Percentiles rank a stretch among this genome's conserved stretches.
These are phyloP conservation scores for Leuciscus waleckii DNA, from an alignment of 2,797 vertebrate species.

Conservation along the genomic window DNA sequence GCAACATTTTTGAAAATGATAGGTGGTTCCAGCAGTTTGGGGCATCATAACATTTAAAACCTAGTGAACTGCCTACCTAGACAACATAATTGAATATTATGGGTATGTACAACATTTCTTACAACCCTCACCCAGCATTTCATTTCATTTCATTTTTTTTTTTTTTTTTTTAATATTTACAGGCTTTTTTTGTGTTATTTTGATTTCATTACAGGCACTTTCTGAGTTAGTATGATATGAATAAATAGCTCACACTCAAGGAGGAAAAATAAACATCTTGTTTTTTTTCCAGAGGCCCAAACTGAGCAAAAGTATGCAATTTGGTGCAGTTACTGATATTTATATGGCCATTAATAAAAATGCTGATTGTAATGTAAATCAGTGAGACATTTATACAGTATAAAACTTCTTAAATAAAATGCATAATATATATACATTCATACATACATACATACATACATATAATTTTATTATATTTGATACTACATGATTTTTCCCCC, in stretches of 20 bases:
- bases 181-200: too few relatives aligned
- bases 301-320: not conserved
- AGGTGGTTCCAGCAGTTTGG: not conserved
- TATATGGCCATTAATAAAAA: not conserved
- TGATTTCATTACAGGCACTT: not conserved
- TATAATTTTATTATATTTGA: too few relatives aligned
- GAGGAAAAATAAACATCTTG: not conserved
- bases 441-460: too few relatives aligned
- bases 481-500: too few relatives aligned
- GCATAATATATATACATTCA: too few relatives aligned
- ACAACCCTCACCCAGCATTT: not conserved
- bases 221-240: not conserved
- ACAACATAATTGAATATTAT: too few relatives aligned
- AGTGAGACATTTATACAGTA: not conserved
- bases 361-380: not conserved
- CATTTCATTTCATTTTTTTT: too few relatives aligned
- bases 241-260: not conserved
- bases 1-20: not conserved
- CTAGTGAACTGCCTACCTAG: not conserved
- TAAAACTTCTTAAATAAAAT: not conserved
- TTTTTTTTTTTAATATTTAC: too few relatives aligned
- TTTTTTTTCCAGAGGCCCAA: not conserved
- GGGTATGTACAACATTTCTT: not conserved
- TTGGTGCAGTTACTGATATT: not conserved
- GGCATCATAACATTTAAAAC: not conserved